These are phyloP conservation scores for Epirrita christyi DNA, from an alignment of 2,888 invertebrate genomes.

Conservation along the genomic window DNA sequence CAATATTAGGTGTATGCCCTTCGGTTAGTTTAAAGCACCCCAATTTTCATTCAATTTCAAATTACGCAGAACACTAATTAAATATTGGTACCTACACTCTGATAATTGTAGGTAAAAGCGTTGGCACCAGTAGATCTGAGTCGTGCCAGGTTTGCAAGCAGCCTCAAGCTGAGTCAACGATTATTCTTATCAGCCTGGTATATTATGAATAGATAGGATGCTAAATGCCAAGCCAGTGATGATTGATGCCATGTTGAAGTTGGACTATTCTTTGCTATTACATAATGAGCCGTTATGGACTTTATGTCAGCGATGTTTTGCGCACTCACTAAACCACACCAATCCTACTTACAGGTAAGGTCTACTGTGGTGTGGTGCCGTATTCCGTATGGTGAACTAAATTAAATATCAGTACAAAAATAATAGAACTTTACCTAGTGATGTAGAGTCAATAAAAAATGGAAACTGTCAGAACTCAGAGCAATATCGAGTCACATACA, in stretches of 20 bases:
- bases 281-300: too few relatives aligned
- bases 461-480: constrained; percentile 11
- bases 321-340: too few relatives aligned
- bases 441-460: constrained; percentile 1
- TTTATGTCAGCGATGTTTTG: too few relatives aligned
- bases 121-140: not conserved
- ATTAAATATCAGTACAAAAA: too few relatives aligned
- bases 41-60: not conserved
- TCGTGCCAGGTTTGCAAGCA: not conserved
- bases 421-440: too few relatives aligned
- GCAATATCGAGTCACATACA: constrained; percentile 14
- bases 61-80: too few relatives aligned
- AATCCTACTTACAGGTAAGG: too few relatives aligned
- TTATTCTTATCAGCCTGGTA: not conserved
- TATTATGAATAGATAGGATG: not conserved
- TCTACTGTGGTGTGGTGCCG: too few relatives aligned
- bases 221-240: not conserved
- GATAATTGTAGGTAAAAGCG: not conserved
- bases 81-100: not conserved
- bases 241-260: too few relatives aligned
- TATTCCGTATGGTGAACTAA: too few relatives aligned
- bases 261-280: too few relatives aligned
- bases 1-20: not conserved
- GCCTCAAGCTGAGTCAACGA: not conserved
- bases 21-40: not conserved